Conservation (phyloP, 2,113 vertebrate genomes). For the Sclerurus mexicanus region DNA sequence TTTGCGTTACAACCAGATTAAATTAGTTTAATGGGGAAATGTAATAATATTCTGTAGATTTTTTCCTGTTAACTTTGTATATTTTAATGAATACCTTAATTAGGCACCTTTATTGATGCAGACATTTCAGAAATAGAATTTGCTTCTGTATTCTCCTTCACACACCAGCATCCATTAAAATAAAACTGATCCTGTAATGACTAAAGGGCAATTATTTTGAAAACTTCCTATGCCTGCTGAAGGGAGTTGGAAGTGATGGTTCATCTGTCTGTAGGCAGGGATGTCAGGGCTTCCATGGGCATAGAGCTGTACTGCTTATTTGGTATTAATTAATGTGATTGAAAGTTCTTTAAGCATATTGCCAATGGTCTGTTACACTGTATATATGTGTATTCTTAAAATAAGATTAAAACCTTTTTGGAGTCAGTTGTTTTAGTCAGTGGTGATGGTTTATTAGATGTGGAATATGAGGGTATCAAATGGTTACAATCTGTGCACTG, state of each 20-base stretch:
- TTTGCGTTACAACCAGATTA: constrained; percentile 47
- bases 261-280: not conserved
- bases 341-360: not conserved
- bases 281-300: not conserved
- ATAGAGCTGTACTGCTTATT: not conserved
- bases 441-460: not conserved
- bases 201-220: constrained; percentile 9
- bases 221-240: constrained; percentile 7
- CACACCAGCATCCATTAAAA: constrained; percentile 31
- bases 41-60: constrained; percentile 31
- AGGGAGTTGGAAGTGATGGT: not conserved
- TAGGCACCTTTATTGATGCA: constrained; percentile 59
- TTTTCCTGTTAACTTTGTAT: constrained; percentile 59
- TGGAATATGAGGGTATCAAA: not conserved
- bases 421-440: not conserved
- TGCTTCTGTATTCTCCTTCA: not conserved
- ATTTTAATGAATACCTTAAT: constrained; percentile 64
- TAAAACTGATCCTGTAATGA: not conserved
- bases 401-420: not conserved
- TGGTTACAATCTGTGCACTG: not conserved
- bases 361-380: not conserved
- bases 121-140: constrained; percentile 63
- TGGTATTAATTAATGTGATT: not conserved
- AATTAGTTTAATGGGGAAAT: constrained; percentile 60
- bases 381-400: not conserved